Evolutionary conservation across 2,113 vertebrate species (phyloP).

Genomic region (cat (Felis catus)): DNA sequence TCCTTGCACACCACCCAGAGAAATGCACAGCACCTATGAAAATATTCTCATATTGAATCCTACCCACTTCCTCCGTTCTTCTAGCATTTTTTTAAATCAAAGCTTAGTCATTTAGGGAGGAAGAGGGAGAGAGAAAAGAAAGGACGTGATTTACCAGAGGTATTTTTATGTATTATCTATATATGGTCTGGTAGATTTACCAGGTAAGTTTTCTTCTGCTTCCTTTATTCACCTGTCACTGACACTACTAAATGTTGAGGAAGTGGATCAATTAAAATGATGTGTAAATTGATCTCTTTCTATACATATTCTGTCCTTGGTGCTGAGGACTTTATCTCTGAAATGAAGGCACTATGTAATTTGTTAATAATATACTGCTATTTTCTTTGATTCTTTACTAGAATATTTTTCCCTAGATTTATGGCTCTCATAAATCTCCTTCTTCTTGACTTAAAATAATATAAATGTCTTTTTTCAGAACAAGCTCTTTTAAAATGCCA

Average conservation of each 20-base stretch:
- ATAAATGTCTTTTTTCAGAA: constrained; percentile 12
- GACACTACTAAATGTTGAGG: background rate
- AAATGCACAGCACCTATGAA: background rate
- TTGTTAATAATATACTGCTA: background rate
- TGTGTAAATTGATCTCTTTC: background rate
- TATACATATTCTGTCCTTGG: background rate
- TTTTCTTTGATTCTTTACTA: constrained; percentile 45
- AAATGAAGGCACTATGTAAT: constrained; percentile 11
- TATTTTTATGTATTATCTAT: background rate
- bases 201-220: background rate
- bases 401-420: background rate
- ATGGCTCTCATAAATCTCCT: background rate
- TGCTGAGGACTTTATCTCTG: background rate
- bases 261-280: constrained; percentile 15
- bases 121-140: background rate
- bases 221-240: background rate
- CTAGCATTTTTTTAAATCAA: background rate
- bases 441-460: constrained; percentile 37
- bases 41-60: background rate
- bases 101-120: background rate
- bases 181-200: background rate
- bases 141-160: background rate
- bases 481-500: constrained; percentile 54
- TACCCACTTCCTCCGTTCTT: background rate
- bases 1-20: background rate